Conservation (phyloP, 2,797 vertebrate species). For the Enteromius radiatus region DNA sequence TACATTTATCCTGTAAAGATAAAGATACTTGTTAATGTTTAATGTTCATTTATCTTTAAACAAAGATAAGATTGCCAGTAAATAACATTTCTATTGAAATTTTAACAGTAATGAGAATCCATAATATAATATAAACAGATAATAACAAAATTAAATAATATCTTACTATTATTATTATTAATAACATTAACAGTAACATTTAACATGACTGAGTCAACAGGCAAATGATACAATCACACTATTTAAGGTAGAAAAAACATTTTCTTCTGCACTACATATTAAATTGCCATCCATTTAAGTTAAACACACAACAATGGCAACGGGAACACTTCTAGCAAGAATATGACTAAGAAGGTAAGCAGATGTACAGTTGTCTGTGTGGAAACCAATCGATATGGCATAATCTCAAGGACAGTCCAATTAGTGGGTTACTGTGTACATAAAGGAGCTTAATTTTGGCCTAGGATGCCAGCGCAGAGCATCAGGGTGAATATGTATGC, state of each 20-base stretch:
- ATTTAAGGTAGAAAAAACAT: not conserved
- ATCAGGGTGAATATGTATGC: conserved; percentile 33
- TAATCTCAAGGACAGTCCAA: conserved; percentile 50
- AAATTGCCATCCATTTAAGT: not conserved
- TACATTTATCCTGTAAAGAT: too few relatives aligned
- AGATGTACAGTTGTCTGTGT: conserved; percentile 17
- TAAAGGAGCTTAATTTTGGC: conserved; percentile 27
- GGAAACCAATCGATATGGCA: conserved; percentile 29
- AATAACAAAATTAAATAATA: too few relatives aligned
- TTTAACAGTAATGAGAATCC: too few relatives aligned
- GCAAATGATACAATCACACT: not conserved
- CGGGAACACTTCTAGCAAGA: not conserved
- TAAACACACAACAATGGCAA: not conserved
- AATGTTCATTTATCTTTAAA: too few relatives aligned
- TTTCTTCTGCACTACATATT: not conserved
- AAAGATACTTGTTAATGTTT: too few relatives aligned
- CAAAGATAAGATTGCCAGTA: too few relatives aligned
- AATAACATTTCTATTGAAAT: too few relatives aligned
- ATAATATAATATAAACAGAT: not conserved
- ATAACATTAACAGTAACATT: not conserved
- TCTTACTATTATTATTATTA: too few relatives aligned
- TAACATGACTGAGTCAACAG: not conserved
- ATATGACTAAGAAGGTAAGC: conserved; percentile 7
- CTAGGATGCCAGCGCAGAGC: not conserved
- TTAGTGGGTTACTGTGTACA: conserved; percentile 23